Conservation (phyloP, 2,113 vertebrate genomes). For the Asarcornis scutulata region DNA sequence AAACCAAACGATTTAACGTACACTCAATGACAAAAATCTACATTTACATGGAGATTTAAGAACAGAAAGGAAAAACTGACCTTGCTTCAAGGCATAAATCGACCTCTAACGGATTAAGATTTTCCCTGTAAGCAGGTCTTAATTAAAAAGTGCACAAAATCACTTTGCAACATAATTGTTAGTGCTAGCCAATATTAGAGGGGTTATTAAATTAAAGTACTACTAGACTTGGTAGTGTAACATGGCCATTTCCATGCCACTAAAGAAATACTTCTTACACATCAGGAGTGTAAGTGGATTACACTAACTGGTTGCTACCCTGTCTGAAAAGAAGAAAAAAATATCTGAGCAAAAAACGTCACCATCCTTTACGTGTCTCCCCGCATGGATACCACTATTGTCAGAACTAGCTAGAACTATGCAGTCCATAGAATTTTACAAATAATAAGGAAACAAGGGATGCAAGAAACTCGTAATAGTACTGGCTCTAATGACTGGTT, state of each 20-base stretch:
- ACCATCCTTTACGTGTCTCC: fast-evolving
- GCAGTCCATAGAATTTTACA: fast-evolving
- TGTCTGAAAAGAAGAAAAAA: background rate
- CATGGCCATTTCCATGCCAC: background rate
- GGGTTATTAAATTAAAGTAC: conserved; percentile 16
- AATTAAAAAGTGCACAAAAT: conserved; percentile 42
- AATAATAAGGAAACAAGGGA: background rate
- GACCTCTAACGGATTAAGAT: conserved; percentile 22
- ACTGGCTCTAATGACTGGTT: background rate
- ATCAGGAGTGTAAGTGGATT: fast-evolving
- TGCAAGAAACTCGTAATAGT: fast-evolving
- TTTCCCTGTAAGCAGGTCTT: conserved; percentile 12
- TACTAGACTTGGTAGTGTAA: background rate
- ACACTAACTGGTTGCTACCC: background rate
- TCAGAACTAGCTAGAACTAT: background rate
- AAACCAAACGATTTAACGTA: background rate
- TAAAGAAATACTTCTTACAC: background rate
- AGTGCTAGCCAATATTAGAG: background rate
- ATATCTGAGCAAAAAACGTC: background rate
- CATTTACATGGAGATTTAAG: background rate
- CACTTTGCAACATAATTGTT: background rate
- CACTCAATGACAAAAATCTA: background rate
- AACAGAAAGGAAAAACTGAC: conserved; percentile 8
- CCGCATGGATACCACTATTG: fast-evolving
- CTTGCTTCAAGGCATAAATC: conserved; percentile 44